phyloP scores from a whole-genome alignment of 2,888 invertebrate genomes.

The Allacma fusca region DNA sequence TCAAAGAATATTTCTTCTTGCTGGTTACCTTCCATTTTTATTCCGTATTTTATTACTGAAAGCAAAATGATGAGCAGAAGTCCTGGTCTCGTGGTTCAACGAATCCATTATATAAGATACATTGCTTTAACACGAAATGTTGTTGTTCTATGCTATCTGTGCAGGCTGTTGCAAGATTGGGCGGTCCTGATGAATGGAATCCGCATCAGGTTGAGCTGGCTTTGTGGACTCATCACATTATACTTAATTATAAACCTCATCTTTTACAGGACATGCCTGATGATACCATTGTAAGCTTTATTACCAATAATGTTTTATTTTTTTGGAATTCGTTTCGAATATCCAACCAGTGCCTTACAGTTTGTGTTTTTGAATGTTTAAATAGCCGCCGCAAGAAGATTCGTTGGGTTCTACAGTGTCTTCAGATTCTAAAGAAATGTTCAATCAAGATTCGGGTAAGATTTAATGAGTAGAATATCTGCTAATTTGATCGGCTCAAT shows the following conservation, averaged over 20 bases:
- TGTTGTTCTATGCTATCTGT: no score
- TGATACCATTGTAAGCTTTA: constrained; percentile 41
- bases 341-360: no score
- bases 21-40: no score
- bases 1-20: no score
- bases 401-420: constrained; percentile 60
- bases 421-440: constrained; percentile 59
- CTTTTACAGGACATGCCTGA: constrained; percentile 79
- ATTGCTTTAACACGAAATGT: no score
- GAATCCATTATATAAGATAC: no score
- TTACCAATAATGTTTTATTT: neutral
- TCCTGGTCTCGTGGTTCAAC: no score
- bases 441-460: constrained; percentile 55
- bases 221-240: constrained; percentile 90
- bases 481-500: no score
- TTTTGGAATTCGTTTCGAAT: neutral
- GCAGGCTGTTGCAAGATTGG: constrained; percentile 49
- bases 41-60: no score
- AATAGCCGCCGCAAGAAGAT: constrained; percentile 58
- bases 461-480: neutral
- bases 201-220: constrained; percentile 84
- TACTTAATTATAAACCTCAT: constrained; percentile 84
- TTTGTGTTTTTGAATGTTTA: constrained; percentile 10
- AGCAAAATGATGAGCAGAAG: no score
- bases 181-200: constrained; percentile 65